These are phyloP conservation scores for Colinus virginianus DNA, from an alignment of 2,113 vertebrate species.

Conservation along the genomic window DNA sequence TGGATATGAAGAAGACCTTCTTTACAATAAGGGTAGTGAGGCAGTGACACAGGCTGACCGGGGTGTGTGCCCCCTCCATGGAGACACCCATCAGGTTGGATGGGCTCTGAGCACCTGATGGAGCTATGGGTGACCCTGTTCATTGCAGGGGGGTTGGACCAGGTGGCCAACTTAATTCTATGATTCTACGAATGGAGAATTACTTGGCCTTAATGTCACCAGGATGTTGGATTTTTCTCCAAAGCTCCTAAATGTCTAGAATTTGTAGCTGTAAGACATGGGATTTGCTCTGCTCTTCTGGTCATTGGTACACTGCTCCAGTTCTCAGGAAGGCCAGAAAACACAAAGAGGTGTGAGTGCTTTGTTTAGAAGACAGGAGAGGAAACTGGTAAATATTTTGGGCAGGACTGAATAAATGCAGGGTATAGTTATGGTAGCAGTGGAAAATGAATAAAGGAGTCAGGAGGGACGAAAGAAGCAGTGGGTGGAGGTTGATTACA, in stretches of 20 bases:
- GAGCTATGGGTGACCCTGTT: too few relatives aligned
- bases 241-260: neutral
- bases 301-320: neutral
- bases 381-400: neutral
- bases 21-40: too few relatives aligned
- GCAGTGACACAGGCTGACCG: too few relatives aligned
- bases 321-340: constrained; percentile 37
- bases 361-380: constrained; percentile 39
- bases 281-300: constrained; percentile 8
- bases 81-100: too few relatives aligned
- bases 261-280: neutral
- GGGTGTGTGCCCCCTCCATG: too few relatives aligned
- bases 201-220: neutral
- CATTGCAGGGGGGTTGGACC: too few relatives aligned
- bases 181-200: neutral
- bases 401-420: neutral
- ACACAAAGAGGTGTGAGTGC: constrained; percentile 38
- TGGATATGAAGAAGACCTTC: too few relatives aligned
- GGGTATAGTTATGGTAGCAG: neutral
- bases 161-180: too few relatives aligned
- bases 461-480: neutral
- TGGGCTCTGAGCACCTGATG: too few relatives aligned
- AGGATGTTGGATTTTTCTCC: neutral
- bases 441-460: neutral
- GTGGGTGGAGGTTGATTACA: neutral